Base-by-base conservation (phyloP, 2,888 invertebrate species). In the Sesia bembeciformis region DNA sequence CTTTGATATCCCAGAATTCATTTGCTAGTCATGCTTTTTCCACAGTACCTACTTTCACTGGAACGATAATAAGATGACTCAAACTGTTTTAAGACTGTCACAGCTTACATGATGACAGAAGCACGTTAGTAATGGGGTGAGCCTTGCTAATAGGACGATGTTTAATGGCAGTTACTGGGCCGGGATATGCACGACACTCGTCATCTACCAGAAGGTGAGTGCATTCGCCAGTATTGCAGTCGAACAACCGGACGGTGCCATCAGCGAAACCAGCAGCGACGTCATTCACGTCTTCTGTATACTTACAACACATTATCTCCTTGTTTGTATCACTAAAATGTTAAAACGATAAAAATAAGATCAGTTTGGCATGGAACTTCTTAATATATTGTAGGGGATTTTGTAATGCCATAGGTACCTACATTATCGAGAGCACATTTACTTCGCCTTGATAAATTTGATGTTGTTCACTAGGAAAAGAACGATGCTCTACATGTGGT, bases 221-320 rank as follows among this genome's bases (percentile, higher is more conserved):
- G 56, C 90, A 84, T 53, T 80, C 74, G n/a, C 90, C 90, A 8
- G 81, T 88, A 56, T 68, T 82, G 58, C 85, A 83, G 66, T 90
- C 86, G 65, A 91, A 92, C 54, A 93, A 70, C 59, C 90, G 78
- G 38, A 93, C 83, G 1, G 85, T 80, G 6, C 93, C 93, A 68
- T 93, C 92, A 3, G 90, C 78, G 60, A 91, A 90, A 46, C 93
- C 93, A 41, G 86, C 91, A 23, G 92, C 92, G 59, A 93, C 76
- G 53, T 89, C 86, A 57, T 91, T 91, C 52, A 78, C 84, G 60
- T 91, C 90, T 72, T 93, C 92, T 46, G 92, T 92, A 67, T 92
- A 93, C 70, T 91, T 90, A 59, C 91, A 81, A 65, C 92, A 92
- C 68, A 91, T 81, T 57, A 91, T 81, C 40, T 91, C 91, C 60